Percentiles rank a stretch among this genome's conserved stretches.
Conservation (phyloP, 2,888 invertebrate genomes). For the Shargacucullia verbasci region DNA sequence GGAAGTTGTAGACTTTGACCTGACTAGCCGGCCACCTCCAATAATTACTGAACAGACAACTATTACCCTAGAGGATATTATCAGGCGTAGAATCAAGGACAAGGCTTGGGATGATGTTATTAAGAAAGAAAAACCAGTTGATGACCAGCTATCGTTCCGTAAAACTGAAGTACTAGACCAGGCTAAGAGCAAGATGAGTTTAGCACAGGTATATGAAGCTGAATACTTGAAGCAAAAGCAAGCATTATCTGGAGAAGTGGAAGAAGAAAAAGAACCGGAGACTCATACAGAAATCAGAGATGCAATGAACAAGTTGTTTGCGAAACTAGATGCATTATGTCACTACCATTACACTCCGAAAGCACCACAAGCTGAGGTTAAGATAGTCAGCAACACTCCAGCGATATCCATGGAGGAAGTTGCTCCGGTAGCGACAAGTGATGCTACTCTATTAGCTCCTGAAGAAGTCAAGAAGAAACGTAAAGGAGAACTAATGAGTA, state of each 20-base stretch:
- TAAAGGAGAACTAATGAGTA: constrained; percentile 90
- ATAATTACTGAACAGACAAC: constrained; percentile 97
- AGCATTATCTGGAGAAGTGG: constrained; percentile 86
- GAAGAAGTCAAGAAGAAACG: constrained; percentile 94
- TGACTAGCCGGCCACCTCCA: constrained; percentile 95
- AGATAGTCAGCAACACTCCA: constrained; percentile 96
- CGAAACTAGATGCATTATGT: constrained; percentile 96
- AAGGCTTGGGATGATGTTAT: constrained; percentile 98
- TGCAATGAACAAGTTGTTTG: constrained; percentile 93
- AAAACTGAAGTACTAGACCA: constrained; percentile 96
- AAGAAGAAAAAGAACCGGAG: constrained; percentile 91
- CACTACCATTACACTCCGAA: constrained; percentile 98
- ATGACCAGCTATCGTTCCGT: constrained; percentile 95
- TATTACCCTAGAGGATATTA: constrained; percentile 95
- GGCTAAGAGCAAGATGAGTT: constrained; percentile 97
- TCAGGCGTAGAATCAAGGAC: constrained; percentile 97
- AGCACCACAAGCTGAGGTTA: constrained; percentile 95
- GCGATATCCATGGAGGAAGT: constrained; percentile 98
- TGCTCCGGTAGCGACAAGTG: constrained; percentile 96
- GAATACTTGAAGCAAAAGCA: constrained; percentile 93
- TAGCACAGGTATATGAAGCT: constrained; percentile 98
- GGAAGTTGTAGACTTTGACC: constrained; percentile 97
- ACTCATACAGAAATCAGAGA: constrained; percentile 94
- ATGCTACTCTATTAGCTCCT: constrained; percentile 96
- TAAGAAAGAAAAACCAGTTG: constrained; percentile 94